Base-by-base conservation (phyloP, 2,797 vertebrate genomes). In the Gouania willdenowi region DNA sequence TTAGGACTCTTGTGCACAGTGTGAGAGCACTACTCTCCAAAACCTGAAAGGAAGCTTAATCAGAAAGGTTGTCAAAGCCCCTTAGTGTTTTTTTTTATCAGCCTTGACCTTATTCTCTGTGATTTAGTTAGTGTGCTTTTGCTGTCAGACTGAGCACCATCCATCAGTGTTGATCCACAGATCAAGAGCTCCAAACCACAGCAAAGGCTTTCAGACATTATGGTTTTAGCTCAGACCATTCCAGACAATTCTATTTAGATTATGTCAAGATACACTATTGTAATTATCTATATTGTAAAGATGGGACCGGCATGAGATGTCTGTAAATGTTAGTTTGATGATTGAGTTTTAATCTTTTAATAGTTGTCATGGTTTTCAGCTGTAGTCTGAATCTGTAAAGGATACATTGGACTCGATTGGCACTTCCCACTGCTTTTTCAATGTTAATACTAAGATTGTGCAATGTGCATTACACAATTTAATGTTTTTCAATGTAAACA, bases 241-340 rank as follows among this genome's bases (percentile, higher is more conserved):
- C 81, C 38, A 75, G 83, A 86, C 79, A 87, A 56, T 87, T 88
- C 81, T 67, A 90, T 89, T 89, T 87, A 89, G 88, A 89, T 89
- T 69, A 87, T 87, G 84, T 89, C 86, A 87, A 89, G 87, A 90
- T 89, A 87, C 57, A 63, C 76, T 76, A 62, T n/a, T n/a, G n/a
- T n/a, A n/a, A n/a, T n/a, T n/a, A n/a, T n/a, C n/a, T n/a, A n/a
- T n/a, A n/a, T n/a, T n/a, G n/a, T n/a, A n/a, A n/a, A n/a, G n/a
- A n/a, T n/a, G n/a, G n/a, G n/a, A n/a, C n/a, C n/a, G n/a, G n/a
- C n/a, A n/a, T n/a, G n/a, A n/a, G n/a, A n/a, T n/a, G n/a, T n/a
- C n/a, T n/a, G n/a, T n/a, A n/a, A n/a, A n/a, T n/a, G n/a, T n/a
- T n/a, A n/a, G n/a, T n/a, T n/a, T n/a, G n/a, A n/a, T n/a, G n/a